Conservation (phyloP, 2,113 vertebrate genomes). For the Phyllostomus discolor region DNA sequence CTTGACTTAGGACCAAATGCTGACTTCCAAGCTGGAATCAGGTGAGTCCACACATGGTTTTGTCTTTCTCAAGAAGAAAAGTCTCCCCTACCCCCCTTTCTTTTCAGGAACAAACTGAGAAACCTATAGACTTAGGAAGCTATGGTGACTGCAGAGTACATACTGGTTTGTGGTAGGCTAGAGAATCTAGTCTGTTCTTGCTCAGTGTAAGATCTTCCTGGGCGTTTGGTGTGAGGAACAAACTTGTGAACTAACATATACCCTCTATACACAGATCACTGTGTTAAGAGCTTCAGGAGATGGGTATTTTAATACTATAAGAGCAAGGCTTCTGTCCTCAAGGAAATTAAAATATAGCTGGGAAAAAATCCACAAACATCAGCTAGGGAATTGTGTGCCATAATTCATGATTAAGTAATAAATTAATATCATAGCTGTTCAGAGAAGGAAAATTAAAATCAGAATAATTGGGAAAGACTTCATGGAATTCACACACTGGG, state of each 20-base stretch:
- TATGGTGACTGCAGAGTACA: neutral
- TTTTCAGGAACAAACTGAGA: neutral
- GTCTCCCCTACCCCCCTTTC: neutral
- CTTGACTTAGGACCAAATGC: neutral
- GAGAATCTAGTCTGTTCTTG: neutral
- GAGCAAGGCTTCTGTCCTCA: slow-evolving; percentile 48
- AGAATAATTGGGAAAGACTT: slow-evolving; percentile 45
- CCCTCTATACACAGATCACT: neutral
- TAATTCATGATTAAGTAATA: slow-evolving; percentile 69
- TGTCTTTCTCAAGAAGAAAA: neutral
- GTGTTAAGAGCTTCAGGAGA: neutral
- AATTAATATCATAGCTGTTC: slow-evolving; percentile 45
- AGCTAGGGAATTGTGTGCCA: slow-evolving; percentile 49
- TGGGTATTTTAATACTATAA: neutral
- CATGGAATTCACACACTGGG: neutral
- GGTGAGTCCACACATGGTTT: neutral
- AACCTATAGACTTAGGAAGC: neutral
- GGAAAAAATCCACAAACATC: slow-evolving; percentile 39
- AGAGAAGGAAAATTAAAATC: slow-evolving; percentile 58
- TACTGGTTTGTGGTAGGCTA: neutral
- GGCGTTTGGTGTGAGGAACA: neutral
- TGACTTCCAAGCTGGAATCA: neutral
- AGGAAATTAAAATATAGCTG: slow-evolving; percentile 64
- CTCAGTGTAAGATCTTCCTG: neutral
- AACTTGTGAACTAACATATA: neutral